Base-by-base conservation (phyloP, 1,140 invertebrate genomes). In the Philaenus spumarius region DNA sequence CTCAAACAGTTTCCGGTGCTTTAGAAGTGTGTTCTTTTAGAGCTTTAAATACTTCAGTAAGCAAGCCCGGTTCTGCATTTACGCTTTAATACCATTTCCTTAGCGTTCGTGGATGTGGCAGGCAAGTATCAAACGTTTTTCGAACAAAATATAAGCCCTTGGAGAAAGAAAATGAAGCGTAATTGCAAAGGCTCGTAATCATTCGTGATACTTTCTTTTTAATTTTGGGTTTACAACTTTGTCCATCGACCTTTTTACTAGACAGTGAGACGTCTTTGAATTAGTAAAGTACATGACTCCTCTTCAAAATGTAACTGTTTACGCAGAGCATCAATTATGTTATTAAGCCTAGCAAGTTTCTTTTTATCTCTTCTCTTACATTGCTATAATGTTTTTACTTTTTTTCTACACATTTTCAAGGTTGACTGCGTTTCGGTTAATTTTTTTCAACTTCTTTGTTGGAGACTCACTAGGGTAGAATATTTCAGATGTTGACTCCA, bases 131-230 rank as follows among this genome's bases (percentile, higher is more conserved):
- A 62, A 73, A 74, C 54, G 60, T 59, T 54, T 67, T 59, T 55
- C 73, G 62, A 6, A 73, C 67, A 72, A 71, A 74, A 61, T 61
- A 60, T 73, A 75, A 37, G 67, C 68, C 63, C 65, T 67, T 26
- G 68, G 62, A 15, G 67, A 70, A 61, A 71, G 72, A 68, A 69
- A 75, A 58, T 73, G 55, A 24, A 75, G 56, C 19, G 73, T 74
- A 9, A n/a, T n/a, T n/a, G n/a, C n/a, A n/a, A n/a, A n/a, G n/a
- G n/a, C n/a, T n/a, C n/a, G n/a, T n/a, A 42, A 19, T 17, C 54
- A n/a, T 11, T 55, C 54, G 34, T 56, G 51, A 47, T 47, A 63
- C n/a, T 30, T 24, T 20, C 34, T 56, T 46, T 24, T 64, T 48
- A 57, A 26, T 20, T 53, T 48, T 24, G 53, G 23, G 40, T 54